A percentile compares a stretch with the other conserved stretches of the same genome.
Conservation (phyloP, 2,113 vertebrate genomes). For the Accipiter virgatus region DNA sequence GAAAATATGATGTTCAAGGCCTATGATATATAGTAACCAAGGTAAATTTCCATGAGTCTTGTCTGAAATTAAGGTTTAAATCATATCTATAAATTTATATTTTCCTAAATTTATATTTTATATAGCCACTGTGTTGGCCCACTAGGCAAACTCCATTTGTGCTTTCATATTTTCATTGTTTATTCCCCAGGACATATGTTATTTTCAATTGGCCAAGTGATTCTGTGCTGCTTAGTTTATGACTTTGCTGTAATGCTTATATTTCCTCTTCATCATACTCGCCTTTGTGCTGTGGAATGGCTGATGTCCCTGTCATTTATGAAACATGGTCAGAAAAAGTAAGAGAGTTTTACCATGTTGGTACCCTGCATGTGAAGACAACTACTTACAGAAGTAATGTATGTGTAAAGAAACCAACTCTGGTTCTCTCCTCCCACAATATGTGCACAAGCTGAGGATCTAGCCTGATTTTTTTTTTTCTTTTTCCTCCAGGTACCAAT, state of each 20-base stretch:
- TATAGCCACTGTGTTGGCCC: not conserved
- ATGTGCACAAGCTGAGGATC: not conserved
- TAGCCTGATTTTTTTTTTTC: not conserved
- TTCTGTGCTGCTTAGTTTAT: not conserved
- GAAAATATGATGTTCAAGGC: not conserved
- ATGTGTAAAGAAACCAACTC: accelerated
- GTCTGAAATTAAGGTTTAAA: not conserved
- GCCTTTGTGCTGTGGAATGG: not conserved
- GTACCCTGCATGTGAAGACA: not conserved
- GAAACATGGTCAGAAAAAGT: not conserved
- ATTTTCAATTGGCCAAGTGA: not conserved
- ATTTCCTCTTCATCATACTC: not conserved
- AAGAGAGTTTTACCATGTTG: not conserved
- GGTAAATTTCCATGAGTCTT: not conserved
- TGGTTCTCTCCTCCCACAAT: not conserved
- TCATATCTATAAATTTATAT: not conserved
- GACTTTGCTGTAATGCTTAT: not conserved
- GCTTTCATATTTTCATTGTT: not conserved
- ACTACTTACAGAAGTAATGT: not conserved
- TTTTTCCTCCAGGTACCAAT: not conserved
- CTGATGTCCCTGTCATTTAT: not conserved
- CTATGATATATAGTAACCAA: not conserved
- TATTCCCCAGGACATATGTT: not conserved
- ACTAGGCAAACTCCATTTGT: not conserved
- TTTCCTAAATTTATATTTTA: not conserved